Conservation (phyloP, 2,113 vertebrate species). For the Hymenochirus boettgeri region DNA sequence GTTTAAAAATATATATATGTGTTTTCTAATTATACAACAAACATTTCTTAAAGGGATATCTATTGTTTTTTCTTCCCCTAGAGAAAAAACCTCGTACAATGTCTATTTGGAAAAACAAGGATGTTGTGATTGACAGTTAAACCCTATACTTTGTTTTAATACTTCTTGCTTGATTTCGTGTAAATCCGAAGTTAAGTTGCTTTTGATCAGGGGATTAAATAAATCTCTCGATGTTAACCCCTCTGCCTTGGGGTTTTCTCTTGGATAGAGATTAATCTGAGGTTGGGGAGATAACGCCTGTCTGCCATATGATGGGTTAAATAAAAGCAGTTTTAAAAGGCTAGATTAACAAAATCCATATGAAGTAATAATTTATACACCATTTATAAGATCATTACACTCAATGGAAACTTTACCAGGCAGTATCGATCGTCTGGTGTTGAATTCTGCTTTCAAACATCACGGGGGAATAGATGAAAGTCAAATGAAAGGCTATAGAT, state of each 20-base stretch:
- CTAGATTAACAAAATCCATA: slow-evolving; percentile 34
- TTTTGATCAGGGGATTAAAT: slow-evolving; percentile 17
- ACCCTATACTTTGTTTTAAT: no score
- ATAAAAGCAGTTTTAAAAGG: slow-evolving; percentile 12
- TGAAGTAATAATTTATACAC: slow-evolving; percentile 34
- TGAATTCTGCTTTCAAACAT: slow-evolving; percentile 19
- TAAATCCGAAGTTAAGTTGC: neutral
- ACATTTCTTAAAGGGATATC: no score
- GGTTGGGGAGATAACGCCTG: no score
- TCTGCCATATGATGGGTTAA: slow-evolving; percentile 4
- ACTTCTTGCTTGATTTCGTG: no score
- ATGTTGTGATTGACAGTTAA: no score
- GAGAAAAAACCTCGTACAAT: no score
- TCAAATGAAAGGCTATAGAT: slow-evolving; percentile 27
- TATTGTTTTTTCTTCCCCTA: no score
- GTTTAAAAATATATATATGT: no score
- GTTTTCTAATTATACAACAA: no score
- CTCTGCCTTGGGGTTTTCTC: neutral
- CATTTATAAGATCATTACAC: slow-evolving; percentile 33
- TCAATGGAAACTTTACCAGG: slow-evolving; percentile 29
- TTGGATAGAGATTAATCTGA: neutral
- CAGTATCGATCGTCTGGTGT: slow-evolving; percentile 19
- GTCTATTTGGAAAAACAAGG: no score
- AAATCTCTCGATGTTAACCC: no score
- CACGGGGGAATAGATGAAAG: slow-evolving; percentile 14